A percentile compares a stretch with the other conserved stretches of the same genome.
Evolutionary conservation across 2,888 invertebrate genomes (phyloP).

Genomic region (Ashinkailepas kermadecensis): DNA sequence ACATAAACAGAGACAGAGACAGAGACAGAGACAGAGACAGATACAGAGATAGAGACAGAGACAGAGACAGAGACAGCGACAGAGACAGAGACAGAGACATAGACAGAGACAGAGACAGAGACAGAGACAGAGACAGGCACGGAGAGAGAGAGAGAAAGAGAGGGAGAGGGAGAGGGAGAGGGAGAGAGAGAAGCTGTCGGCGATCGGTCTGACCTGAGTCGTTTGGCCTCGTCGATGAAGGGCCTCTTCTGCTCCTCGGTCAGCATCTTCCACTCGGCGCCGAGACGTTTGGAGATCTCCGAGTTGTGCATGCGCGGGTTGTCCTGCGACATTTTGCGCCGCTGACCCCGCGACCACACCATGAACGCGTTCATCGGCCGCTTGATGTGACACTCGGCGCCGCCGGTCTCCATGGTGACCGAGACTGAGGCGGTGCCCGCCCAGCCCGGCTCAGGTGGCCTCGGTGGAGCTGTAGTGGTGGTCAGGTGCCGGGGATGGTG

Average conservation of each 20-base stretch:
- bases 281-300: constrained; percentile 42
- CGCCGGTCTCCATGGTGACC: neutral
- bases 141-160: neutral
- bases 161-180: neutral
- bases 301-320: constrained; percentile 36
- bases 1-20: too few species aligned
- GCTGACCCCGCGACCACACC: constrained; percentile 35
- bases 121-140: too few species aligned
- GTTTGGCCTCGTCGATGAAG: constrained; percentile 91
- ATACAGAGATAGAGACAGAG: neutral
- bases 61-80: neutral
- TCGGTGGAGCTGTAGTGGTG: too few species aligned
- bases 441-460: too few species aligned
- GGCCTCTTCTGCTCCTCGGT: constrained; percentile 81
- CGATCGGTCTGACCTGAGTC: constrained; percentile 51
- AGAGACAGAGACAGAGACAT: too few species aligned
- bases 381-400: constrained; percentile 33
- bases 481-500: too few species aligned
- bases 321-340: constrained; percentile 35
- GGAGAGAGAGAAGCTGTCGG: neutral
- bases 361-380: constrained; percentile 36
- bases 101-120: too few species aligned
- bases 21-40: neutral
- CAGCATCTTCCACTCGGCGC: constrained; percentile 83
- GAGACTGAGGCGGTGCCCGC: too few species aligned